These are phyloP conservation scores for Loripinus fragilis DNA, from an alignment of 2,888 invertebrate genomes.

Conservation along the genomic window DNA sequence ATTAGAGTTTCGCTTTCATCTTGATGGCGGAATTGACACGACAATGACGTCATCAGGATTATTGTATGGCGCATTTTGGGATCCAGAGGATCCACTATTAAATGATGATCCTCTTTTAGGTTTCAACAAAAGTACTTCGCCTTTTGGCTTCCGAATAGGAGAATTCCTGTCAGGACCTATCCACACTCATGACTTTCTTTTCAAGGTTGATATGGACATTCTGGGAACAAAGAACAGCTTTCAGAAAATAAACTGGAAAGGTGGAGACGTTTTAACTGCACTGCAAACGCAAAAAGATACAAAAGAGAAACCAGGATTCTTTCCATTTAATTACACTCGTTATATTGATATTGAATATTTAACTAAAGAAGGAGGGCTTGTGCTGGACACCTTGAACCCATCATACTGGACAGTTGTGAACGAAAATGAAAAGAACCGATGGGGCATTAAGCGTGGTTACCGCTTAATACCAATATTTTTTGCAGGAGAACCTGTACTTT, in stretches of 20 bases:
- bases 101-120: slow-evolving; percentile 25
- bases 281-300: slow-evolving; percentile 43
- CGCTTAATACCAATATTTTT: slow-evolving; percentile 47
- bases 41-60: slow-evolving; percentile 56
- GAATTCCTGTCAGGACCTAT: slow-evolving; percentile 56
- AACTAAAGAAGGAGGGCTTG: slow-evolving; percentile 49
- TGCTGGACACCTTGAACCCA: slow-evolving; percentile 51
- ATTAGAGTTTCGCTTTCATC: slow-evolving; percentile 62
- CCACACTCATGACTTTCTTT: slow-evolving; percentile 63
- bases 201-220: slow-evolving; percentile 67
- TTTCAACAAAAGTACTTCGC: slow-evolving; percentile 42
- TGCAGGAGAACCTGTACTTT: slow-evolving; percentile 24
- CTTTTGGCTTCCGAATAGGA: slow-evolving; percentile 63
- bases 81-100: slow-evolving; percentile 52
- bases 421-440: slow-evolving; percentile 59
- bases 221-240: slow-evolving; percentile 57
- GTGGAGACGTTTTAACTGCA: slow-evolving; percentile 54
- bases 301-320: slow-evolving; percentile 43
- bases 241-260: slow-evolving; percentile 60
- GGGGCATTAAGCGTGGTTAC: slow-evolving; percentile 63
- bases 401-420: slow-evolving; percentile 62
- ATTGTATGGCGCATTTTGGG: slow-evolving; percentile 61
- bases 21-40: slow-evolving; percentile 60
- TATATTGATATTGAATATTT: slow-evolving; percentile 55
- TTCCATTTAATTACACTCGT: slow-evolving; percentile 58